Base-by-base conservation (phyloP, 1,140 invertebrate genomes). In the Idris sp. region DNA sequence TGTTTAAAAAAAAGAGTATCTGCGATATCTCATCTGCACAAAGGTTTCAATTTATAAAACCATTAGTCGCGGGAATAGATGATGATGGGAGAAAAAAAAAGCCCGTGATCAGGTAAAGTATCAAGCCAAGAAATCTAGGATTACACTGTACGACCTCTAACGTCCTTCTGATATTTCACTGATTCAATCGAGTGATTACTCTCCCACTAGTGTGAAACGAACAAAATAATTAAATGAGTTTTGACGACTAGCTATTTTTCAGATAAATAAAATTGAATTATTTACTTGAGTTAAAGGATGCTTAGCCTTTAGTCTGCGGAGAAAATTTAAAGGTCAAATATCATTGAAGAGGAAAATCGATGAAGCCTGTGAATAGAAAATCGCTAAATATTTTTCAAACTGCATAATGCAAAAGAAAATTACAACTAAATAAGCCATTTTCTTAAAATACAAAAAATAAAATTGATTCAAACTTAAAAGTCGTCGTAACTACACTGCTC, bases 111-210 rank as follows among this genome's bases (percentile, higher is more conserved):
- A 15, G 13, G 10, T 18, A 16, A 43, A 38, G 8, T 54, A 71
- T 61, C 59, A 11, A 4, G 1, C 8, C 22, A 18, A 53, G 44
- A 44, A 58, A 73, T 64, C 59, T 49, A 13, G 38, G 30, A 65
- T 53, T 54, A 13, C 10, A 25, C 13, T 7, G 31, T n/a, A n/a
- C 46, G 68, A 64, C 68, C 69, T 73, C 71, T 48, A 74, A 67
- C 54, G 71, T 67, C 71, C 71, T 67, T 74, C 48, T 49, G 48
- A 58, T 65, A 54, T 46, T 48, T 54, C 22, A 13, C 49, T 14
- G 41, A 54, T 67, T 54, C 18, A 38, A 56, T 67, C 49, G n/a
- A 18, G 1, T 7, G 49, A 48, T 67, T 67, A 31, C 11, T 48
- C 10, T n/a, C n/a, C n/a, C n/a, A n/a, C n/a, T n/a, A n/a, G 31